phyloP scores from a whole-genome alignment of 2,113 vertebrate genomes.

The Mastomys natalensis region DNA sequence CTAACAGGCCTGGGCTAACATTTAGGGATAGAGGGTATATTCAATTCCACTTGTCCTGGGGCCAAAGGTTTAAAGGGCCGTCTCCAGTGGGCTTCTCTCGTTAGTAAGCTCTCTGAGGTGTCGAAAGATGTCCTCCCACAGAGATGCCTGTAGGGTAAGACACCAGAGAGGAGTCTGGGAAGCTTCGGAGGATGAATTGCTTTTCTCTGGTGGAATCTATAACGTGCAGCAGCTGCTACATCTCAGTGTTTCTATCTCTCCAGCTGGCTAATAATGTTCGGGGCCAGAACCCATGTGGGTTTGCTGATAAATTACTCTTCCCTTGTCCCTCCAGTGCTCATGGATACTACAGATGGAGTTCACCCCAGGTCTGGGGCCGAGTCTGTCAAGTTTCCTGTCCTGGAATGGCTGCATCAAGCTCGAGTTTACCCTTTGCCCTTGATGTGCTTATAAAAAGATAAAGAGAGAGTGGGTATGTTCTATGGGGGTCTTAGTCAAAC shows the following conservation, averaged over 20 bases:
- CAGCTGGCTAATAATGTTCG: rapidly evolving
- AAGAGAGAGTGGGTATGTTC: too few relatives aligned
- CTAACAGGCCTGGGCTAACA: not conserved
- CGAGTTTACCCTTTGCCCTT: rapidly evolving
- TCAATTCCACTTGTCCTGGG: not conserved
- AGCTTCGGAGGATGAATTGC: not conserved
- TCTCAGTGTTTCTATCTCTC: not conserved
- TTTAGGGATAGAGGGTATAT: not conserved
- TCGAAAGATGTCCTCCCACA: not conserved
- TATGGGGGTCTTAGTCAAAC: not conserved
- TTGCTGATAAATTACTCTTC: too few relatives aligned
- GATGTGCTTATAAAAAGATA: too few relatives aligned
- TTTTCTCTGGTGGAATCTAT: not conserved
- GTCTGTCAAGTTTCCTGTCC: not conserved
- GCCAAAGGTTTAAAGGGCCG: not conserved
- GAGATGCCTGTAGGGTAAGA: not conserved
- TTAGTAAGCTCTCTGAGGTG: not conserved
- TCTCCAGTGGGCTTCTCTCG: not conserved
- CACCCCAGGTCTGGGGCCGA: rapidly evolving
- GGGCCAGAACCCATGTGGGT: not conserved
- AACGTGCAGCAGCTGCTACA: rapidly evolving
- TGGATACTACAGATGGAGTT: not conserved
- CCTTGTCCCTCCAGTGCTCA: not conserved
- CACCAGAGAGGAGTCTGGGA: rapidly evolving
- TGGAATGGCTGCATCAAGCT: rapidly evolving